Conservation (phyloP, 1,140 invertebrate genomes). For the Scaptomyza hsui region DNA sequence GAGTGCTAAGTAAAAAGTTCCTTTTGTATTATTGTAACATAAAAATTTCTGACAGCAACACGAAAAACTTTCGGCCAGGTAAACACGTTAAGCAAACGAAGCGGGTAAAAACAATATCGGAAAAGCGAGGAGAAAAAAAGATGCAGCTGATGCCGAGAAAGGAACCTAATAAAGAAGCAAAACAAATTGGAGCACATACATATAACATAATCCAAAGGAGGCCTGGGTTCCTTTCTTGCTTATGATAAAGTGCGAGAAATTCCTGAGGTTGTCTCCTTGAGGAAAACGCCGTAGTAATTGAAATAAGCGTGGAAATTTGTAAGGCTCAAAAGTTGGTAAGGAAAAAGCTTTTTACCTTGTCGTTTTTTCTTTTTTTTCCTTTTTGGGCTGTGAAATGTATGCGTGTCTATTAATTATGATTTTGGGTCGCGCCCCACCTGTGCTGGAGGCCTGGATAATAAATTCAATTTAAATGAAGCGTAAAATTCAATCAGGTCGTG, state of each 20-base stretch:
- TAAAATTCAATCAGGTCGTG: conserved; percentile 80
- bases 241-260: conserved; percentile 77
- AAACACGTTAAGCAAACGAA: conserved; percentile 65
- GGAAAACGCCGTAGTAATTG: conserved; percentile 58
- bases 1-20: conserved; percentile 56
- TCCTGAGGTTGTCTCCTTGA: conserved; percentile 45
- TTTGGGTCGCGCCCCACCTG: conserved; percentile 59
- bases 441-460: conserved; percentile 49
- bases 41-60: conserved; percentile 66
- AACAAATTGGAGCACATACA: conserved; percentile 78
- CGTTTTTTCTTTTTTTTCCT: background rate
- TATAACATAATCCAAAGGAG: conserved; percentile 68
- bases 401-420: conserved; percentile 78
- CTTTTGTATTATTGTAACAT: conserved; percentile 66
- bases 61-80: conserved; percentile 50
- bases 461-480: conserved; percentile 83
- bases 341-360: conserved; percentile 60
- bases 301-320: conserved; percentile 78
- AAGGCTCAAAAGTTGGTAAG: conserved; percentile 51
- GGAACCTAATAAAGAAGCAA: conserved; percentile 67
- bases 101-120: conserved; percentile 75
- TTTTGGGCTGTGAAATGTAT: conserved; percentile 47
- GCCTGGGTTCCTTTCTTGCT: conserved; percentile 28
- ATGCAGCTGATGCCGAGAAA: conserved; percentile 47
- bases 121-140: conserved; percentile 30